Evolutionary conservation across 2,888 invertebrate genomes (phyloP).

Genomic region (Bombyx huttoni): DNA sequence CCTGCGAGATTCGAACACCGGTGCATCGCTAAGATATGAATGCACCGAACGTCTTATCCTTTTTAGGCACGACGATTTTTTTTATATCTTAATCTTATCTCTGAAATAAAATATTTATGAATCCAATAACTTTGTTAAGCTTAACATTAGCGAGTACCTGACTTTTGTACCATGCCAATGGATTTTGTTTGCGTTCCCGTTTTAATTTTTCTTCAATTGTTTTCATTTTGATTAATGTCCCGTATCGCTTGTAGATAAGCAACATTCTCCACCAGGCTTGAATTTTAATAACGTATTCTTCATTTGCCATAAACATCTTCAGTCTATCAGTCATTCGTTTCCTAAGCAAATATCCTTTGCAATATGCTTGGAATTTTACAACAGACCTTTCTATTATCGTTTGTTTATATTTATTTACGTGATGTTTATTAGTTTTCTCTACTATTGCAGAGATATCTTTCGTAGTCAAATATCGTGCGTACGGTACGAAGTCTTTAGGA

Average conservation of each 20-base stretch:
- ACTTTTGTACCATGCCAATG: slow-evolving; percentile 63
- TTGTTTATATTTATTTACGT: slow-evolving; percentile 50
- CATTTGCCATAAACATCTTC: slow-evolving; percentile 48
- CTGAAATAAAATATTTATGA: not conserved
- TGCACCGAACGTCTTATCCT: too few species aligned
- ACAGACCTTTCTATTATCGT: slow-evolving; percentile 53
- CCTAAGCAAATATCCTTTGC: slow-evolving; percentile 73
- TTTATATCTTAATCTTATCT: not conserved
- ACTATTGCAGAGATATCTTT: slow-evolving; percentile 50
- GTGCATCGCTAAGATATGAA: too few species aligned
- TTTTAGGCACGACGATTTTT: too few species aligned
- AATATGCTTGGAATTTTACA: slow-evolving; percentile 71
- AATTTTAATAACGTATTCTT: slow-evolving; percentile 53
- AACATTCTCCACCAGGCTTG: slow-evolving; percentile 77
- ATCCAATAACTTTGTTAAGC: not conserved
- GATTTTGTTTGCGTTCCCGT: slow-evolving; percentile 44
- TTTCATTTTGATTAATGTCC: slow-evolving; percentile 52
- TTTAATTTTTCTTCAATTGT: slow-evolving; percentile 47
- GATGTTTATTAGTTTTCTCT: slow-evolving; percentile 56
- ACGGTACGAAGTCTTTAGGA: slow-evolving; percentile 62
- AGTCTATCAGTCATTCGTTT: slow-evolving; percentile 49
- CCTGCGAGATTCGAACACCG: too few species aligned
- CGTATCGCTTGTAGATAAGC: slow-evolving; percentile 52
- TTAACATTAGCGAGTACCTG: slow-evolving; percentile 36
- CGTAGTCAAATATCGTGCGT: slow-evolving; percentile 57